Evolutionary conservation across 2,113 vertebrate genomes (phyloP).

Genomic region (Scolopax mira): DNA sequence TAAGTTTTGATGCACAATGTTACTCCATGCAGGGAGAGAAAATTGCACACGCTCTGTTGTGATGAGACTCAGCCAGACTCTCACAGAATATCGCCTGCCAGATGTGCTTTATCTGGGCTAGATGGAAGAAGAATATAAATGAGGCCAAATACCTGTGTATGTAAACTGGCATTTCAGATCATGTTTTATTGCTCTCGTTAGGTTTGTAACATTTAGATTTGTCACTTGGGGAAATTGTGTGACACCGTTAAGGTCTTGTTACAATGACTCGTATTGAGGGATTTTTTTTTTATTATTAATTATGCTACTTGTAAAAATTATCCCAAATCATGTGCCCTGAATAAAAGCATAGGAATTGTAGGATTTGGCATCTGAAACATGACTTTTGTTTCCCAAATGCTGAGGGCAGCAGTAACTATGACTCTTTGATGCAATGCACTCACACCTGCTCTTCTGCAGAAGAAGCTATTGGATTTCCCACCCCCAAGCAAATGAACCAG

Average conservation of each 20-base stretch:
- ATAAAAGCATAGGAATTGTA: not conserved
- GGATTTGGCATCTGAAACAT: not conserved
- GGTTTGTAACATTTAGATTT: not conserved
- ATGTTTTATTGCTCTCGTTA: not conserved
- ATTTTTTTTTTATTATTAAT: not conserved
- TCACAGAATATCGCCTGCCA: slow-evolving; percentile 10
- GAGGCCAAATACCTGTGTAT: not conserved
- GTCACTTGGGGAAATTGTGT: not conserved
- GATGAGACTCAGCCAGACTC: not conserved
- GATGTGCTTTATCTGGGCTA: slow-evolving; percentile 1
- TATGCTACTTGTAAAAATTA: not conserved
- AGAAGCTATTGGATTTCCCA: not conserved
- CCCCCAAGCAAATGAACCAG: not conserved
- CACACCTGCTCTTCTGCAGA: not conserved
- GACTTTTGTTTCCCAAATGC: not conserved
- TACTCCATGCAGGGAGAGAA: not conserved
- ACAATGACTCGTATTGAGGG: not conserved
- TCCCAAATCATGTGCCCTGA: not conserved
- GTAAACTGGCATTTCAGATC: not conserved
- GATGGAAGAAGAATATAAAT: slow-evolving; percentile 1
- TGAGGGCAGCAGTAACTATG: not conserved
- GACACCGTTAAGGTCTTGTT: not conserved
- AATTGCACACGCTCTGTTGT: not conserved
- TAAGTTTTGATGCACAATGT: not conserved
- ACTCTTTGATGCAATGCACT: not conserved